These are phyloP conservation scores for Acrobasis repandana DNA, from an alignment of 2,888 invertebrate species.

Conservation along the genomic window DNA sequence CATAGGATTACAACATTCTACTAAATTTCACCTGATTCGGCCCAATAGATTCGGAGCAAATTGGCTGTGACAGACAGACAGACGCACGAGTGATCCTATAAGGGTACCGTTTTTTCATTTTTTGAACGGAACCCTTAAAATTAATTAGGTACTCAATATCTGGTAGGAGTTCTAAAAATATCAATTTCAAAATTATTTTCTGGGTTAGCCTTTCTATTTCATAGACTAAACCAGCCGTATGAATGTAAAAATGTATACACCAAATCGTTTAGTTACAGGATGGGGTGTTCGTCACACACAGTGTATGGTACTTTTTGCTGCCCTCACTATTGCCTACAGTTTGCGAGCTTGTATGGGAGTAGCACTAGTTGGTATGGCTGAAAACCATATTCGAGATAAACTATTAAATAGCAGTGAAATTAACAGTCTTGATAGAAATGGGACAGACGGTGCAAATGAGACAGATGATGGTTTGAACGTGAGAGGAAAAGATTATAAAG, in stretches of 20 bases:
- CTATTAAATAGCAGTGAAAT: background rate
- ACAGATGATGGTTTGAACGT: slow-evolving; percentile 24
- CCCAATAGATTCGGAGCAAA: no score
- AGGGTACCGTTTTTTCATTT: no score
- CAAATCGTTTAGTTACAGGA: slow-evolving; percentile 42
- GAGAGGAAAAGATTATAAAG: slow-evolving; percentile 32
- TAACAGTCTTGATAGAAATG: background rate
- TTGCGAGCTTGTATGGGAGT: slow-evolving; percentile 86
- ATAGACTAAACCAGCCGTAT: background rate
- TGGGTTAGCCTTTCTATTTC: background rate
- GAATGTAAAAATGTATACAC: background rate
- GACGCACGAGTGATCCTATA: no score
- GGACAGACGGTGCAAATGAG: background rate
- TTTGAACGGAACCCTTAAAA: no score
- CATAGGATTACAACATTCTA: no score
- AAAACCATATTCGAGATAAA: background rate
- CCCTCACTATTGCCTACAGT: slow-evolving; percentile 83
- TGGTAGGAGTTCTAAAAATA: no score
- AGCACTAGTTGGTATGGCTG: slow-evolving; percentile 85
- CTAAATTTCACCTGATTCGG: no score
- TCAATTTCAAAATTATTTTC: no score
- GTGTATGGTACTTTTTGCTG: slow-evolving; percentile 80
- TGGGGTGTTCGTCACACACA: slow-evolving; percentile 83
- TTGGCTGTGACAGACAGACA: no score
- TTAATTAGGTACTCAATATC: no score